phyloP scores from a whole-genome alignment of 2,113 vertebrate species.

The Cyphomyrus plagiostoma region DNA sequence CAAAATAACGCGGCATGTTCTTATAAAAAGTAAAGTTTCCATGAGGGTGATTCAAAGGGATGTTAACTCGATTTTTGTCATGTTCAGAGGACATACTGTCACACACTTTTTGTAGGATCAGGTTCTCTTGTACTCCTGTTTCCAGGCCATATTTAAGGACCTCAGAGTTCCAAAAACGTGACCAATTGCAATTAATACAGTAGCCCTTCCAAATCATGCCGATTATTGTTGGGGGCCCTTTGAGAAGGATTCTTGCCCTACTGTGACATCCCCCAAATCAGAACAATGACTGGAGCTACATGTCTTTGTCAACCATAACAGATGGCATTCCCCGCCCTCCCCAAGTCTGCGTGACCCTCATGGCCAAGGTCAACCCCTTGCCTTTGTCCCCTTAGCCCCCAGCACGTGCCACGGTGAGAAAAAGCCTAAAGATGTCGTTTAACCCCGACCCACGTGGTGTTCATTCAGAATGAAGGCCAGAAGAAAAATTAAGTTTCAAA shows the following conservation, averaged over 20 bases:
- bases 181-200: background rate
- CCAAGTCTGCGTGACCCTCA: constrained; percentile 37
- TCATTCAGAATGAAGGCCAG: constrained; percentile 19
- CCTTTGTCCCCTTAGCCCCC: constrained; percentile 31
- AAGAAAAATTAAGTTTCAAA: constrained; percentile 25
- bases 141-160: background rate
- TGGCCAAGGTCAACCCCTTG: constrained; percentile 61
- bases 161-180: background rate
- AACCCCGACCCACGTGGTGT: constrained; percentile 20
- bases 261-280: constrained; percentile 38
- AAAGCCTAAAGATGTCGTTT: constrained; percentile 30
- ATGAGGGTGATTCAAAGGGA: background rate
- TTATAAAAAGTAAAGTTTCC: background rate
- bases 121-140: background rate
- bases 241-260: constrained; percentile 39
- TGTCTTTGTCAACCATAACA: constrained; percentile 52
- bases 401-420: constrained; percentile 30
- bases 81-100: background rate
- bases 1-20: background rate
- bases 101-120: background rate
- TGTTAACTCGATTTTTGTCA: background rate
- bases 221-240: constrained; percentile 13
- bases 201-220: constrained; percentile 27
- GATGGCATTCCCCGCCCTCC: constrained; percentile 57
- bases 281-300: constrained; percentile 58